These are phyloP conservation scores for Piscicola geometra DNA, from an alignment of 2,888 invertebrate genomes.

Conservation along the genomic window DNA sequence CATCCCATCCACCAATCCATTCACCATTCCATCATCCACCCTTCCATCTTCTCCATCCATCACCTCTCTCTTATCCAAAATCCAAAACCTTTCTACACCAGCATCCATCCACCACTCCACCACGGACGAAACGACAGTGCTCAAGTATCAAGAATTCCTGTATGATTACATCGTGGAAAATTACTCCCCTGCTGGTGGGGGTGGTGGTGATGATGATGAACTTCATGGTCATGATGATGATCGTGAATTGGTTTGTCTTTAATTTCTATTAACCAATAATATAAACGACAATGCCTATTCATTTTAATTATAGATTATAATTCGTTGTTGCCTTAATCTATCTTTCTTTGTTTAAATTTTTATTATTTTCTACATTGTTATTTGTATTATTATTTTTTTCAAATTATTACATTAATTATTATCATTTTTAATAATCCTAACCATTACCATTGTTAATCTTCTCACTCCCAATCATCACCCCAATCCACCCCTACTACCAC, in stretches of 20 bases:
- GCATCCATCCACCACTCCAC: background rate
- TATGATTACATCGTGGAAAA: constrained; percentile 2
- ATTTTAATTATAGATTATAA: too few relatives aligned
- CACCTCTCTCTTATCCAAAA: background rate
- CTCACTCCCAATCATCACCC: background rate
- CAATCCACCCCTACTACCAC: background rate
- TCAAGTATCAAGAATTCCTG: background rate
- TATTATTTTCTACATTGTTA: too few relatives aligned
- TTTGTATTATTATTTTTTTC: too few relatives aligned
- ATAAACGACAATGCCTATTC: too few relatives aligned
- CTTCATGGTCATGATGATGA: too few relatives aligned
- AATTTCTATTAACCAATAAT: too few relatives aligned
- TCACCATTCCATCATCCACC: background rate
- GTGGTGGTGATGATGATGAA: background rate
- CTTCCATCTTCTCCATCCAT: background rate
- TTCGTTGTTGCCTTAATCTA: too few relatives aligned
- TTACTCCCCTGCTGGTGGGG: background rate
- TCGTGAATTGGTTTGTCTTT: too few relatives aligned
- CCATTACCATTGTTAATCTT: background rate
- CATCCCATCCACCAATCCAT: too few relatives aligned
- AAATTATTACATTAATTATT: too few relatives aligned
- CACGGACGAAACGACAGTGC: background rate
- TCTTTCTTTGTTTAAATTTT: too few relatives aligned
- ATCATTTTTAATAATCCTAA: background rate
- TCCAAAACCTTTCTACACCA: background rate